Percentiles rank a stretch among this genome's conserved stretches.
Evolutionary conservation across 2,888 invertebrate genomes (phyloP).

Genomic region (Melieria picta): DNA sequence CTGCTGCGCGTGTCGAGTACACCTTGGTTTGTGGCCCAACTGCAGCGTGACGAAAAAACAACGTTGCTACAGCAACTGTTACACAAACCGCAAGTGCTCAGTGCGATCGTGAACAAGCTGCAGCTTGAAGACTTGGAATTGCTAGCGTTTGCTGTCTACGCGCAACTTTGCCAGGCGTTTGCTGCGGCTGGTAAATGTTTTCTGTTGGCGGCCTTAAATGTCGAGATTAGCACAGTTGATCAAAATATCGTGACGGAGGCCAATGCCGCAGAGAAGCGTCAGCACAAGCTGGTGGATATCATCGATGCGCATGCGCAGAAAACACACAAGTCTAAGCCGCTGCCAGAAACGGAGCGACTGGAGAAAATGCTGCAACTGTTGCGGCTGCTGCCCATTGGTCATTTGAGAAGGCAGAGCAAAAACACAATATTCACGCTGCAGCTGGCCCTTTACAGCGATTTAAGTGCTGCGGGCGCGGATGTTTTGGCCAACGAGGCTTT

Average conservation of each 20-base stretch:
- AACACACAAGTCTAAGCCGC: slow-evolving; percentile 41
- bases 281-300: slow-evolving; percentile 33
- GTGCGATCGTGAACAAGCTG: slow-evolving; percentile 44
- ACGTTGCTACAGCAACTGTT: slow-evolving; percentile 44
- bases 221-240: slow-evolving; percentile 44
- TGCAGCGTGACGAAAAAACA: slow-evolving; percentile 53
- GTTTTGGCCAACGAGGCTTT: slow-evolving; percentile 42
- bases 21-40: slow-evolving; percentile 49
- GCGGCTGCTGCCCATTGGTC: slow-evolving; percentile 52
- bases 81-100: slow-evolving; percentile 31
- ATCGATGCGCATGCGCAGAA: slow-evolving; percentile 24
- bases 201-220: slow-evolving; percentile 41
- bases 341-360: slow-evolving; percentile 42
- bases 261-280: slow-evolving; percentile 37
- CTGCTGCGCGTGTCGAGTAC: slow-evolving; percentile 44
- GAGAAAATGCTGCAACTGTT: slow-evolving; percentile 47
- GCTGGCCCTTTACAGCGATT: slow-evolving; percentile 55
- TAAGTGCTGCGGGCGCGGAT: slow-evolving; percentile 41
- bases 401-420: slow-evolving; percentile 51
- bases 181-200: slow-evolving; percentile 45
- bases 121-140: slow-evolving; percentile 57
- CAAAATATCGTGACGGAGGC: slow-evolving; percentile 31
- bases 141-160: slow-evolving; percentile 48
- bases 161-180: slow-evolving; percentile 43
- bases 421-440: slow-evolving; percentile 53